Base-by-base conservation (phyloP, 2,797 vertebrate genomes). In the Leptoclinus maculatus region DNA sequence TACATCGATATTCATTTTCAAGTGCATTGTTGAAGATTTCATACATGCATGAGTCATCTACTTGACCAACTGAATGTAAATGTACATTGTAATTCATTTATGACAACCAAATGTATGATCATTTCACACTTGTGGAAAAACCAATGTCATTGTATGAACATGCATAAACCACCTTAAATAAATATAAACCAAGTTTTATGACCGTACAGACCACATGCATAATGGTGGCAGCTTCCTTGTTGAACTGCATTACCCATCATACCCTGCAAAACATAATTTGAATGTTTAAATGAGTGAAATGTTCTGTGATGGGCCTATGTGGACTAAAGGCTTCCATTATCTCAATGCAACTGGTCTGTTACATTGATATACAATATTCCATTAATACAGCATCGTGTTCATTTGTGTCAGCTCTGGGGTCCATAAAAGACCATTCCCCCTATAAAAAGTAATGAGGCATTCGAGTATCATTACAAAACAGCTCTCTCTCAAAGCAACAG, bases 341-440 rank as follows among this genome's bases (percentile, higher is more conserved):
- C 27, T 47, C 63, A 27, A 72, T 84, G 66, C 74, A 85, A 66
- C 41, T 79, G 78, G 74, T 76, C 64, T 68, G 43, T 74, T 75
- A 11, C 27, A 32, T 64, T 60, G 51, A 79, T 39, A 36, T 25
- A 36, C 60, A 71, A 19, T 66, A 39, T 64, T 66, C 54, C 76
- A 83, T 78, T 60, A 39, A 53, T 75, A 27, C 65, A 71, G 51
- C 74, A 43, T 56, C 49, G 19, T 72, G 17, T 71, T 76, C 49
- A 79, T 77, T 67, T 69, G 32, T 66, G 71, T 87, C 77, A 84
- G 78, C 66, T 63, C 62, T 79, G 80, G 80, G 77, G 43, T 85
- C 60, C 32, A 38, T 74, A 41, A 54, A 67, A 79, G 43, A 59
- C 8, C 66, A 74, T 56, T 4, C 54, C 53, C 43, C 53, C 54